These are phyloP conservation scores for Uropsilus gracilis DNA, from an alignment of 2,113 vertebrate genomes.

Conservation along the genomic window DNA sequence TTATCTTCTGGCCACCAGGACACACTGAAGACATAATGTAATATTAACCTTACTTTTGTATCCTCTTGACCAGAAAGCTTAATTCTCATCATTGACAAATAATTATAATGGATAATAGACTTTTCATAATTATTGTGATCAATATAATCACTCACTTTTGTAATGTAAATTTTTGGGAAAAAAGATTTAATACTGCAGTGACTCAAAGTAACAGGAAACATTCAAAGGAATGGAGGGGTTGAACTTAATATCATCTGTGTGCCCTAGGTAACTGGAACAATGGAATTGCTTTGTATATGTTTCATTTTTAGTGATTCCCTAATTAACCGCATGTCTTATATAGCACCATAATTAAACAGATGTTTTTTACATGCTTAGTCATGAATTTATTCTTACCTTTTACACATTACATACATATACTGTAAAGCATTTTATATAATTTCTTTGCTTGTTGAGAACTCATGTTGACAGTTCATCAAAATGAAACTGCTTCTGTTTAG, in stretches of 20 bases:
- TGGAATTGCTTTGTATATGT: neutral
- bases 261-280: neutral
- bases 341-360: constrained; percentile 15
- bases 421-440: neutral
- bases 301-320: constrained; percentile 14
- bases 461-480: neutral
- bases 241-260: neutral
- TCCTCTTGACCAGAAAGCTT: neutral
- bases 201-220: neutral
- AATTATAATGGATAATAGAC: neutral
- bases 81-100: neutral
- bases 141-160: neutral
- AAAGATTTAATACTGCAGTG: neutral
- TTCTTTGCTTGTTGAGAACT: neutral
- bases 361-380: constrained; percentile 30
- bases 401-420: constrained; percentile 12
- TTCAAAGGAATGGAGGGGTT: neutral
- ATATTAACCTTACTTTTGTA: neutral
- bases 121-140: constrained; percentile 10
- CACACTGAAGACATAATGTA: neutral
- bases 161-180: neutral
- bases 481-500: constrained; percentile 1
- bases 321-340: constrained; percentile 5
- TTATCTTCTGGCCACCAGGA: neutral
- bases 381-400: constrained; percentile 47